Evolutionary conservation across 1,140 invertebrate genomes (phyloP).

Genomic region (Rhizoglyphus robini): DNA sequence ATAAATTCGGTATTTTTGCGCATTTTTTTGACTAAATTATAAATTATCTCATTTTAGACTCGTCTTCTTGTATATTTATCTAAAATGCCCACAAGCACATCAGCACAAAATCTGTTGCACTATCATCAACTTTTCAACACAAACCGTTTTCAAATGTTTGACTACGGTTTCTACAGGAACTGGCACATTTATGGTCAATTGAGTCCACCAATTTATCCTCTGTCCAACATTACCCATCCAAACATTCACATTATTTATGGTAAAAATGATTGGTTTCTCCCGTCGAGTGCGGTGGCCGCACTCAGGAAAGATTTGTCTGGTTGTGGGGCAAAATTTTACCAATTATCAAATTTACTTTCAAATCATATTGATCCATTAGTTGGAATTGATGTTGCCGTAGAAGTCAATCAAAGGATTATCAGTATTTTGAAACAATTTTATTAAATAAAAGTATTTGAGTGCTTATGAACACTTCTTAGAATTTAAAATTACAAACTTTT

Average conservation of each 20-base stretch:
- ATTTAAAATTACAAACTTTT: too few relatives aligned
- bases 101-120: slow-evolving; percentile 55
- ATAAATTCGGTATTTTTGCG: background rate
- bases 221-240: background rate
- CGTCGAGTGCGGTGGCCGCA: background rate
- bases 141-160: background rate
- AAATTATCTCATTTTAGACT: background rate
- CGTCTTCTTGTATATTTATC: slow-evolving; percentile 48
- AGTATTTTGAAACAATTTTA: too few relatives aligned
- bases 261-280: background rate
- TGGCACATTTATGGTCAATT: slow-evolving; percentile 3
- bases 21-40: background rate
- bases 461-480: too few relatives aligned
- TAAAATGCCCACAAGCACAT: slow-evolving; percentile 68
- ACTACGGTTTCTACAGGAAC: background rate
- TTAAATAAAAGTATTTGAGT: too few relatives aligned
- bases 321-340: background rate
- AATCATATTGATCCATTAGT: slow-evolving; percentile 6
- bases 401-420: background rate
- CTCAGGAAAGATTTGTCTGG: background rate
- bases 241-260: slow-evolving; percentile 13
- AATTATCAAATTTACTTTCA: background rate
- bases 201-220: background rate
- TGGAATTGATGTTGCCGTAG: background rate
- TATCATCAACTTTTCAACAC: slow-evolving; percentile 35